Evolutionary conservation across 2,797 vertebrate species (phyloP).

Genomic region (Spinus olivaceus): DNA sequence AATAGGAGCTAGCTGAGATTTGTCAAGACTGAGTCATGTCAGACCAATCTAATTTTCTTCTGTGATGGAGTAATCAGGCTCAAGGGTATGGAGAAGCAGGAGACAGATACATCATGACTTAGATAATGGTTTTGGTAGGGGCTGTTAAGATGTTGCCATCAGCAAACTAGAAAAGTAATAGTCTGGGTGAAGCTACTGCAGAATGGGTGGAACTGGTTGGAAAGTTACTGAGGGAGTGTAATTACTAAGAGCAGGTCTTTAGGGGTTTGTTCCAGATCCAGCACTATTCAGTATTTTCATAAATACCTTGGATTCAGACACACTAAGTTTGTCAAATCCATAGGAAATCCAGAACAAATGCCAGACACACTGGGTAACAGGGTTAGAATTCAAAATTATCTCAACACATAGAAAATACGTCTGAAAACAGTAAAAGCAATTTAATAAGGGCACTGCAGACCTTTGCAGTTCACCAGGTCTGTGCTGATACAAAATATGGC

Average conservation of each 20-base stretch:
- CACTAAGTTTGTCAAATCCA: background rate
- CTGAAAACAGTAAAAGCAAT: background rate
- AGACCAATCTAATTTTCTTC: background rate
- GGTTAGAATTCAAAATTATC: background rate
- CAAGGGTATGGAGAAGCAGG: background rate
- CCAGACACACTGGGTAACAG: background rate
- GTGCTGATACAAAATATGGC: background rate
- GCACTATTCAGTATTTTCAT: background rate
- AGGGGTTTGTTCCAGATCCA: background rate
- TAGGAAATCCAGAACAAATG: background rate
- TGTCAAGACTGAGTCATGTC: background rate
- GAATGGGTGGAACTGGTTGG: background rate
- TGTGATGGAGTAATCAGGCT: background rate
- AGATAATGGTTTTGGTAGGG: background rate
- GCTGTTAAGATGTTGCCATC: background rate
- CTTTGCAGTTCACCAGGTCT: background rate
- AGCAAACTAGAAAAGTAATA: background rate
- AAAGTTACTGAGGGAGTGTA: background rate
- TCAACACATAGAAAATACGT: accelerated
- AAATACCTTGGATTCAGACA: background rate
- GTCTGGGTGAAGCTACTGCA: background rate
- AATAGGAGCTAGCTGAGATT: background rate
- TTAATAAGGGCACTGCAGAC: background rate
- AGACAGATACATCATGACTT: background rate
- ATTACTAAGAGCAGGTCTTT: background rate